A percentile compares a stretch with the other conserved stretches of the same genome.
Conservation (phyloP, 2,888 invertebrate species). For the Erebia epiphron region DNA sequence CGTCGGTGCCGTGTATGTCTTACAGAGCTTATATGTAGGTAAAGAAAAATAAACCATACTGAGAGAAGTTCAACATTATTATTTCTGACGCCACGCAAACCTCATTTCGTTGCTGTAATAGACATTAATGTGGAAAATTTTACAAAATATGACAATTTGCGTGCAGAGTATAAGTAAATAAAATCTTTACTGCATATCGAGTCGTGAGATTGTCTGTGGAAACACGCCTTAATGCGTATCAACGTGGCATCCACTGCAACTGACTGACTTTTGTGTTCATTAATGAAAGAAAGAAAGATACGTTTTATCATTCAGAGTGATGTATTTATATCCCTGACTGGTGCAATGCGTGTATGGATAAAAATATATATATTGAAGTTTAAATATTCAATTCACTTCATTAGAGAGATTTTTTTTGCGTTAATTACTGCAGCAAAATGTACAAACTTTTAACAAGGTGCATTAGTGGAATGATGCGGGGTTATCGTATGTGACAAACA, state of each 20-base stretch:
- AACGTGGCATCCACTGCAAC: constrained; percentile 5
- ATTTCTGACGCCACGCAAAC: too few relatives aligned
- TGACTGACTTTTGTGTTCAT: constrained; percentile 6
- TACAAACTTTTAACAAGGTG: too few relatives aligned
- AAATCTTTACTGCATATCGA: background rate
- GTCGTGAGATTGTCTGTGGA: background rate
- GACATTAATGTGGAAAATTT: too few relatives aligned
- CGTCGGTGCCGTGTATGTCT: too few relatives aligned
- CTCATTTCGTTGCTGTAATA: too few relatives aligned
- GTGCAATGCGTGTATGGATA: constrained; percentile 2
- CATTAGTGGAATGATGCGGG: too few relatives aligned
- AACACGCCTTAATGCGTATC: constrained; percentile 2
- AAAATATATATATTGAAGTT: background rate
- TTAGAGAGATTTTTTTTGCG: background rate
- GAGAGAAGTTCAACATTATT: too few relatives aligned
- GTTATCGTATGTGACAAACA: background rate
- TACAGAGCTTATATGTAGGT: too few relatives aligned
- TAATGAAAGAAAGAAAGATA: constrained; percentile 11
- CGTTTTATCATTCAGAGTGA: background rate
- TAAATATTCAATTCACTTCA: background rate
- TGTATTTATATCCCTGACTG: background rate
- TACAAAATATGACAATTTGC: too few relatives aligned
- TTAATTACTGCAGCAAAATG: background rate
- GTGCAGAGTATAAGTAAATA: too few relatives aligned
- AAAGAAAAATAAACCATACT: too few relatives aligned